Conservation (phyloP, 2,888 invertebrate genomes). For the Meta bourneti region DNA sequence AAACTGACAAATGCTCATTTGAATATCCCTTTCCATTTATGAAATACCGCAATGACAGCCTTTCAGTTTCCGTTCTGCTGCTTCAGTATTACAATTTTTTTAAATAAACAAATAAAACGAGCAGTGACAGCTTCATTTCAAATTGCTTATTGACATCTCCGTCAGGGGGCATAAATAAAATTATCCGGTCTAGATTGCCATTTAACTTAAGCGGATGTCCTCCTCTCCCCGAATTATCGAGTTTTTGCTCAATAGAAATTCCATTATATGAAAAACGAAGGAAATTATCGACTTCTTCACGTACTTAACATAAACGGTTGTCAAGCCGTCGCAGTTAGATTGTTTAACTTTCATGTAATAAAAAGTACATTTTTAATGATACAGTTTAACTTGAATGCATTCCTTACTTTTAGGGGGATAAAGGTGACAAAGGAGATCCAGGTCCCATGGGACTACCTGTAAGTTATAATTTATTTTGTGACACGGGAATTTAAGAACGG, state of each 20-base stretch:
- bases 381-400: too few relatives aligned
- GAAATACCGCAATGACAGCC: too few relatives aligned
- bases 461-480: constrained; percentile 82
- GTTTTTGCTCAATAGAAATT: background rate
- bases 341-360: background rate
- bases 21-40: too few relatives aligned
- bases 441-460: constrained; percentile 98
- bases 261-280: background rate
- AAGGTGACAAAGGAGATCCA: constrained; percentile 90
- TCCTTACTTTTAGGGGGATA: constrained; percentile 86
- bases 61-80: too few relatives aligned
- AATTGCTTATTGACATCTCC: background rate
- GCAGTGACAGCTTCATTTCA: background rate
- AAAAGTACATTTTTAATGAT: background rate
- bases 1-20: too few relatives aligned
- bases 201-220: background rate
- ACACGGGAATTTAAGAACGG: background rate
- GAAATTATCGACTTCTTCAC: background rate
- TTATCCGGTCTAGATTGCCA: background rate
- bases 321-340: background rate
- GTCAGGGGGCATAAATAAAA: background rate
- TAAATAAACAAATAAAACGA: background rate
- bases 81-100: too few relatives aligned
- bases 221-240: background rate
- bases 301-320: background rate